Evolutionary conservation across 1,140 invertebrate genomes (phyloP).

Genomic region (Subanguina moxae): DNA sequence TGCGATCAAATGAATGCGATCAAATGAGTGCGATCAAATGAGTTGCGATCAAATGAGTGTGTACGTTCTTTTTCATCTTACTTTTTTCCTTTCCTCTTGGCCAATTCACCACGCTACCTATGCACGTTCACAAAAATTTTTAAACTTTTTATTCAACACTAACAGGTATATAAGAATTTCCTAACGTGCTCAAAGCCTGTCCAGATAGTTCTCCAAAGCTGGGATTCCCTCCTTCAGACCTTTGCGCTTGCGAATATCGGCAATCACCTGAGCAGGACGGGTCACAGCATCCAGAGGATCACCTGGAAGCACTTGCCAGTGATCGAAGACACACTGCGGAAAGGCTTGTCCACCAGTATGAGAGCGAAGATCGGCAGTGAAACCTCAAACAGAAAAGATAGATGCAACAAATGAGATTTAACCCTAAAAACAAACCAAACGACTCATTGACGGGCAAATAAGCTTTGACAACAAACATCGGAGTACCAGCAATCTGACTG

Average conservation of each 20-base stretch:
- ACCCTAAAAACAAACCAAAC: slow-evolving; percentile 69
- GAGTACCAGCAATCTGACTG: slow-evolving; percentile 79
- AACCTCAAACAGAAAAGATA: too few species aligned
- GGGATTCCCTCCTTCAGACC: slow-evolving; percentile 95
- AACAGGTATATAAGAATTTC: too few species aligned
- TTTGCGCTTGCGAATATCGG: slow-evolving; percentile 97
- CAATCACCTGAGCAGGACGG: slow-evolving; percentile 71
- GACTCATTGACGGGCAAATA: slow-evolving; percentile 98
- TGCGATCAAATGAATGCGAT: too few species aligned
- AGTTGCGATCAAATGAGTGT: too few species aligned
- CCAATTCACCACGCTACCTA: too few species aligned
- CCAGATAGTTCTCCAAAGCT: slow-evolving; percentile 82
- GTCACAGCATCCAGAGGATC: slow-evolving; percentile 76
- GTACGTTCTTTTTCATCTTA: too few species aligned
- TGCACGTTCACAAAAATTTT: too few species aligned
- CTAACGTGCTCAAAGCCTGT: slow-evolving; percentile 61
- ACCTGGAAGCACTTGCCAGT: slow-evolving; percentile 99
- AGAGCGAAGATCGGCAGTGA: slow-evolving; percentile 94
- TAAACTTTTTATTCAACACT: background rate
- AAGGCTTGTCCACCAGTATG: slow-evolving; percentile 99
- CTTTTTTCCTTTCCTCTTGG: too few species aligned
- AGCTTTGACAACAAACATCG: slow-evolving; percentile 97
- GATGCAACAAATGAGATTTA: slow-evolving; percentile 24
- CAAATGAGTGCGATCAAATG: too few species aligned
- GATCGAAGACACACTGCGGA: too few species aligned